These are phyloP conservation scores for Limenitis camilla DNA, from an alignment of 2,888 invertebrate genomes.

Conservation along the genomic window DNA sequence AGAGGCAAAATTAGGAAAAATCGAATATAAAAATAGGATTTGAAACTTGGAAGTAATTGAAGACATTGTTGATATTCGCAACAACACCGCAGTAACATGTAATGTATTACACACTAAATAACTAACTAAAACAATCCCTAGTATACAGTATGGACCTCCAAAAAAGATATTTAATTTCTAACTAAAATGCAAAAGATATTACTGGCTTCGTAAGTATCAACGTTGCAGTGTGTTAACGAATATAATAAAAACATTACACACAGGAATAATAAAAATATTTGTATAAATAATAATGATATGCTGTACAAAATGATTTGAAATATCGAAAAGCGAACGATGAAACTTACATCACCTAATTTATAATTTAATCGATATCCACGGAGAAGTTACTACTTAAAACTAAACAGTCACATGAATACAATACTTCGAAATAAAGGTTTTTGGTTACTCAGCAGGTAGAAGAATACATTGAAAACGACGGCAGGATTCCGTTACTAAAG, in stretches of 20 bases:
- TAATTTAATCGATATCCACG: conserved; percentile 36
- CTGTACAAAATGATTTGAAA: conserved; percentile 36
- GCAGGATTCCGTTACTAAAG: conserved; percentile 35
- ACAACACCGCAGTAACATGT: neutral
- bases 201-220: conserved; percentile 3
- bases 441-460: conserved; percentile 44
- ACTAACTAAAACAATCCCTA: conserved; percentile 8
- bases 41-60: neutral
- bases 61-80: neutral
- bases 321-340: conserved; percentile 38
- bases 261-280: conserved; percentile 23
- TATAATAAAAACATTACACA: conserved; percentile 6
- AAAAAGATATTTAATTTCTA: neutral
- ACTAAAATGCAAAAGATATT: conserved; percentile 8
- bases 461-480: conserved; percentile 46
- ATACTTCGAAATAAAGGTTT: conserved; percentile 41
- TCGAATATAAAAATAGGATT: neutral
- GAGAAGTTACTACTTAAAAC: conserved; percentile 40
- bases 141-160: neutral
- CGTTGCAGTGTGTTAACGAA: neutral
- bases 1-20: neutral
- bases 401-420: conserved; percentile 51
- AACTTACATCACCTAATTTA: conserved; percentile 32
- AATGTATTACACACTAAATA: conserved; percentile 18
- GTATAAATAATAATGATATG: conserved; percentile 33